A percentile compares a stretch with the other conserved stretches of the same genome.
phyloP scores from a whole-genome alignment of 2,888 invertebrate genomes.

The Poecilus cupreus region DNA sequence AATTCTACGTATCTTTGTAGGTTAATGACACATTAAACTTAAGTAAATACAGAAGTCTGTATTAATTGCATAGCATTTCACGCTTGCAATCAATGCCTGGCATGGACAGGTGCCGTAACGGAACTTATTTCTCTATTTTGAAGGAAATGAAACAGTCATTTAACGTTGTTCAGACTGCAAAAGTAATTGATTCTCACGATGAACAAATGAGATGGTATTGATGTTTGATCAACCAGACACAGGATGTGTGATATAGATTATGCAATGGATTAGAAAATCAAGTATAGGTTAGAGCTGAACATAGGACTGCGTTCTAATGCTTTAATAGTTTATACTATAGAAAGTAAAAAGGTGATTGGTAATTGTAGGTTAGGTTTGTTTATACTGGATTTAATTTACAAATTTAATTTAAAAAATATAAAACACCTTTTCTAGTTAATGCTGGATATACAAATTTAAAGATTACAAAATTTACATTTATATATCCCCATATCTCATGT shows the following conservation, averaged over 20 bases:
- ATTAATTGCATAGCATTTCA: not conserved
- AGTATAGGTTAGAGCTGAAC: not conserved
- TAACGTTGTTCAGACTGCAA: not conserved
- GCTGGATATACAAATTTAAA: too few relatives aligned
- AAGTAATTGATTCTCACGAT: constrained; percentile 21
- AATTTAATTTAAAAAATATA: too few relatives aligned
- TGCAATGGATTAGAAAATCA: not conserved
- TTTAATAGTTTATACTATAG: too few relatives aligned
- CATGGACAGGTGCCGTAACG: constrained; percentile 9
- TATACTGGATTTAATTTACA: too few relatives aligned
- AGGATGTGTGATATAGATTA: not conserved
- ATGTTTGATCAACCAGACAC: not conserved
- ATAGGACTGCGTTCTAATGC: too few relatives aligned
- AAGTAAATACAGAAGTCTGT: constrained; percentile 5
- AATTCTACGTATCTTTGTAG: not conserved
- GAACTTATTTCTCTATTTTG: constrained; percentile 37
- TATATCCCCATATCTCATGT: too few relatives aligned
- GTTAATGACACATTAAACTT: constrained; percentile 11
- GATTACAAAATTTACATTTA: too few relatives aligned
- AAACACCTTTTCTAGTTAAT: too few relatives aligned
- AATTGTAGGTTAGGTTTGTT: too few relatives aligned
- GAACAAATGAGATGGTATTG: not conserved
- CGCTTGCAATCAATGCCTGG: not conserved
- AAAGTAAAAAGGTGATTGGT: too few relatives aligned
- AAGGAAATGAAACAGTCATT: constrained; percentile 24